Base-by-base conservation (phyloP, 2,888 invertebrate species). In the Dasypolia templi region DNA sequence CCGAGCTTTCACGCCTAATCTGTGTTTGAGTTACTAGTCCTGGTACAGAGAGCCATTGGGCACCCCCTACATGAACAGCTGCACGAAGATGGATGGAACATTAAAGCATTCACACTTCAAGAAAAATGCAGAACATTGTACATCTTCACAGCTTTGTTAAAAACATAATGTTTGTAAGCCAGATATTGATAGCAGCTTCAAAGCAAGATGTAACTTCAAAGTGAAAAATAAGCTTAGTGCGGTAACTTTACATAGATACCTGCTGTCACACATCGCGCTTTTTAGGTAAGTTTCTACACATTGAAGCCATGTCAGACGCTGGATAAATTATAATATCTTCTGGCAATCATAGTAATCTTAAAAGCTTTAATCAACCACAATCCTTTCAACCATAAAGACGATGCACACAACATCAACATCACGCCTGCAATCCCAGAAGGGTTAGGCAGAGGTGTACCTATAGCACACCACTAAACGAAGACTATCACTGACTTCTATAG, bases 361-460 rank as follows among this genome's bases (percentile, higher is more conserved):
- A 58, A 29, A 66, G 26, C 35, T 44, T 26, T 17, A 65, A 42
- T 56, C 19, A 77, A 72, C 19, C 79, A 35, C n/a, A 46, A 53
- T 32, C 29, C 19, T 58, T 19, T 4, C 32, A 70, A 65, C 6
- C 17, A 46, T 14, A 42, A 61, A 39, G 39, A 39, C n/a, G 58
- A 14, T 49, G n/a, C n/a, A n/a, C n/a, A n/a, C n/a, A n/a, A n/a
- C n/a, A n/a, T n/a, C n/a, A n/a, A n/a, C n/a, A n/a, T n/a, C n/a
- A n/a, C n/a, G n/a, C n/a, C n/a, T n/a, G n/a, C n/a, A n/a, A n/a
- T n/a, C n/a, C n/a, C n/a, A n/a, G n/a, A n/a, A n/a, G n/a, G n/a
- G n/a, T n/a, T n/a, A n/a, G n/a, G n/a, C n/a, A n/a, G n/a, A n/a
- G n/a, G n/a, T n/a, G n/a, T n/a, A n/a, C n/a, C n/a, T n/a, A n/a